phyloP scores from a whole-genome alignment of 2,797 vertebrate genomes.

The Characodon lateralis region DNA sequence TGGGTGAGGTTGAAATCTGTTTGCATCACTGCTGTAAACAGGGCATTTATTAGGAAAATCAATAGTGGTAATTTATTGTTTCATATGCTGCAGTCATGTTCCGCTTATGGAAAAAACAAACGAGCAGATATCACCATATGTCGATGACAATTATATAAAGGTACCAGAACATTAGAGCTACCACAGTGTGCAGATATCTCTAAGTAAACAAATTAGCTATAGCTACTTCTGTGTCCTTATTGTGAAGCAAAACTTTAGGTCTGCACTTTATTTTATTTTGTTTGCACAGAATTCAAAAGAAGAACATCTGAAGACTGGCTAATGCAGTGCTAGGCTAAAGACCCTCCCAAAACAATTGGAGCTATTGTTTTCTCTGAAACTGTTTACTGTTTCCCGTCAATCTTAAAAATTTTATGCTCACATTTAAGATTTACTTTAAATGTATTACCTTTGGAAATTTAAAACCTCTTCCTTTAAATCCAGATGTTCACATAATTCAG shows the following conservation, averaged over 20 bases:
- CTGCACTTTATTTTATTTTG: background rate
- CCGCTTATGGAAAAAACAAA: slow-evolving; percentile 20
- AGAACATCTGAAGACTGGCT: background rate
- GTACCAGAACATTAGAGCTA: slow-evolving; percentile 10
- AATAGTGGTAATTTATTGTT: background rate
- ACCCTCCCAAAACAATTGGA: background rate
- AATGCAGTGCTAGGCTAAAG: background rate
- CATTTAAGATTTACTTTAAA: background rate
- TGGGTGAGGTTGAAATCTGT: background rate
- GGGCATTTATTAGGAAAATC: background rate
- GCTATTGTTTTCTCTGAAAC: background rate
- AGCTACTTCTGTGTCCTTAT: background rate
- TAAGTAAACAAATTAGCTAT: background rate
- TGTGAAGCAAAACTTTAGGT: background rate
- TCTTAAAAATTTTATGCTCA: background rate
- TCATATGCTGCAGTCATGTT: slow-evolving; percentile 13
- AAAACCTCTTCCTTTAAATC: background rate
- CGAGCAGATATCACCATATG: slow-evolving; percentile 12
- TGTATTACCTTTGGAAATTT: background rate
- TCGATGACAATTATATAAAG: slow-evolving; percentile 12
- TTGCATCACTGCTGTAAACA: slow-evolving; percentile 17
- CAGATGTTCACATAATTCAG: background rate
- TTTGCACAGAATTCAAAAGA: background rate
- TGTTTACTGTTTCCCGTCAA: background rate
- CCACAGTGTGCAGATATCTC: slow-evolving; percentile 15